Percentiles rank a stretch among this genome's conserved stretches.
phyloP scores from a whole-genome alignment of 2,113 vertebrate species.

The crab-eating macaque (Macaca fascicularis) region T2T-MFA8v1.1 NC_088386.1:61325501-61326000 shows the following conservation, averaged over 20 bases:
- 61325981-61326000: background rate
- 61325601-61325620: constrained; percentile 32
- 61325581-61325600: background rate
- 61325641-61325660: constrained; percentile 97
- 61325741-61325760: constrained; percentile 99
- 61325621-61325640: constrained; percentile 86
- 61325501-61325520: background rate
- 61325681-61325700: constrained; percentile 96
- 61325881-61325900: background rate
- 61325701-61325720: constrained; percentile 97
- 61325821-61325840: constrained; percentile 60
- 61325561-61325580: background rate
- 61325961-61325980: background rate
- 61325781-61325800: constrained; percentile 95
- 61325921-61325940: background rate
- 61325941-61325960: background rate
- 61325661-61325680: constrained; percentile 97
- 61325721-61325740: constrained; percentile 96
- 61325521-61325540: background rate
- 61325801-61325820: constrained; percentile 96
- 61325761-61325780: constrained; percentile 95
- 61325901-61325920: background rate
- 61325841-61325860: constrained; percentile 29
- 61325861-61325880: constrained; percentile 44
- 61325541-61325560: background rate